phyloP scores from a whole-genome alignment of 1,140 invertebrate genomes.

The Macrobrachium rosenbergii region DNA sequence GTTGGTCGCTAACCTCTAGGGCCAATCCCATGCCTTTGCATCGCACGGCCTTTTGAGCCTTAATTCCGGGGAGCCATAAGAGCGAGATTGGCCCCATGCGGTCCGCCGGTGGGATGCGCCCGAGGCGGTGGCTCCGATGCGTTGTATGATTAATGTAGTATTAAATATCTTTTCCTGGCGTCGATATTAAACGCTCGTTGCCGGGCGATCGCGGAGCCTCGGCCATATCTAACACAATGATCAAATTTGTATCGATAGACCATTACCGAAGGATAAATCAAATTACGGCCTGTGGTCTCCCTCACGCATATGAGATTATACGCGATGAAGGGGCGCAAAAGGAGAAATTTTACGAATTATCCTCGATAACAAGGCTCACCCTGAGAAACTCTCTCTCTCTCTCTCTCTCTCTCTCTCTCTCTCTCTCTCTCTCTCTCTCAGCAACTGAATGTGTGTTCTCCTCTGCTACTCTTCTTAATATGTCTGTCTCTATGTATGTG shows the following conservation, averaged over 20 bases:
- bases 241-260: constrained; percentile 49
- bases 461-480: too few species aligned
- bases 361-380: too few species aligned
- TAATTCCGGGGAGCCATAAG: constrained; percentile 29
- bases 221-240: constrained; percentile 49
- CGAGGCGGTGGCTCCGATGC: background rate
- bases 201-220: background rate
- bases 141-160: constrained; percentile 51
- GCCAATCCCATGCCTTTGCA: background rate
- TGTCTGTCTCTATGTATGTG: too few species aligned
- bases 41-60: constrained; percentile 9
- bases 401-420: too few species aligned
- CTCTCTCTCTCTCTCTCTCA: too few species aligned
- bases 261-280: constrained; percentile 41
- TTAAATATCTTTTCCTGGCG: constrained; percentile 43
- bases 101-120: constrained; percentile 2
- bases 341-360: too few species aligned
- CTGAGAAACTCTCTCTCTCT: too few species aligned
- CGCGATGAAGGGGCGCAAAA: background rate
- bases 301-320: background rate
- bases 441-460: too few species aligned
- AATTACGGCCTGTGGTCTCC: constrained; percentile 1
- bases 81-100: constrained; percentile 1
- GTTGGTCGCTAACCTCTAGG: constrained; percentile 7
- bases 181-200: constrained; percentile 46